Conservation (phyloP, 2,113 vertebrate genomes). For the Phylloscopus trochilus region DNA sequence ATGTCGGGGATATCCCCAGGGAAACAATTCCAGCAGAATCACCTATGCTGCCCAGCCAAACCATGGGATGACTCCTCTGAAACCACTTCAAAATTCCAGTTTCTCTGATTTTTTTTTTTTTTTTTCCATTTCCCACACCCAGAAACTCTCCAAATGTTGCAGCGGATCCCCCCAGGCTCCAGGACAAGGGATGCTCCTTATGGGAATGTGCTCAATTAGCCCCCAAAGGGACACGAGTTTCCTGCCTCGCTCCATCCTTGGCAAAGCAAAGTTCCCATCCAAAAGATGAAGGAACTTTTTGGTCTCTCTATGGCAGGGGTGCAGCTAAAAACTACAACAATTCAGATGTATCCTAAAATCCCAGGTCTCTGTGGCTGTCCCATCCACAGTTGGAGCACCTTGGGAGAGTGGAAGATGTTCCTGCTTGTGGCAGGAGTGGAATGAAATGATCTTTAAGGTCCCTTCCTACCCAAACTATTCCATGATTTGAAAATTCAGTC, state of each 20-base stretch:
- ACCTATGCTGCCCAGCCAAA: not conserved
- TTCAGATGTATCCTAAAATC: not conserved
- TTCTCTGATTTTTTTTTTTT: not conserved
- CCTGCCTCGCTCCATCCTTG: not conserved
- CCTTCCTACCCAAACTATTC: not conserved
- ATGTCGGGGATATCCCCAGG: not conserved
- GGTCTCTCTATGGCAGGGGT: not conserved
- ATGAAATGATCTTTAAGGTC: not conserved
- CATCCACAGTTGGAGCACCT: not conserved
- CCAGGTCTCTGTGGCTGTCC: not conserved
- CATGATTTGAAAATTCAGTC: not conserved
- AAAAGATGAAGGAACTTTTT: not conserved
- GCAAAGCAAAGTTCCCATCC: not conserved
- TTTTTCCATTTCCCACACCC: not conserved
- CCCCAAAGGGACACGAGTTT: not conserved
- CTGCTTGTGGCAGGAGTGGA: not conserved
- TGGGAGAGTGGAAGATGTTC: rapidly evolving
- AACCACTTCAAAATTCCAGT: not conserved
- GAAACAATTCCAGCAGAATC: not conserved
- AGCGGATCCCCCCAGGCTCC: not conserved
- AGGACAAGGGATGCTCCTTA: not conserved
- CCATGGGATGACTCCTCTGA: not conserved
- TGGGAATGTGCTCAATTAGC: not conserved
- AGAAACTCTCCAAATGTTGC: not conserved
- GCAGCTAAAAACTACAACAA: constrained; percentile 5